Evolutionary conservation across 2,113 vertebrate species (phyloP), one percentile per base, ranked within the genome.

Genomic region (Epinephelus cyanopodus): DNA sequence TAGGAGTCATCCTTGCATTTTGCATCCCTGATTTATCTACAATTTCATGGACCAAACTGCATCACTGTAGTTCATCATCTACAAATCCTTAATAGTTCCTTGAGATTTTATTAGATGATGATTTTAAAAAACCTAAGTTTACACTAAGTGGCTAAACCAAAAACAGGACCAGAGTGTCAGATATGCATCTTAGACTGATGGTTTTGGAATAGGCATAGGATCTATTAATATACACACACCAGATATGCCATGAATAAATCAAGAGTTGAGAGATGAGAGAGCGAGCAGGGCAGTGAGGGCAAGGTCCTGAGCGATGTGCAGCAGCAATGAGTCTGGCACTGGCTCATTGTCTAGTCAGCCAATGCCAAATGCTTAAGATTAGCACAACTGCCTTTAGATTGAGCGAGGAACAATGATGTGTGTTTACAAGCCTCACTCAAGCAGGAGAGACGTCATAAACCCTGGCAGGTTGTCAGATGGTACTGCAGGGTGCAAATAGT

Each of bases 201-300:
- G 70, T 48, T 75, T 53, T 78, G 21, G 67, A 87, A 74, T 58
- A 84, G 66, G 57, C 65, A 81, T 21, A 53, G 75, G 72, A 39
- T 90, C 86, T 92, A 92, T 87, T 86, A 91, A 91, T 90, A 90
- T 75, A 86, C 77, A 77, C 81, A 79, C 81, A 82, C 13, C 33
- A 82, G 63, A 89, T 87, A 83, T 23, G 19, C 6, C 86, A 89
- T 90, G 83, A 92, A 91, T 92, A 84, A 90, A 89, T 89, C 48
- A 90, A 27, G 42, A 75, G 5, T 14, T 23, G 50, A 78, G 82
- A 79, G 74, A 52, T 57, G 61, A 68, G 42, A 72, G 69, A 58
- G 45, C 0, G 33, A 81, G 65, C 1, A 68, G 68, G 73, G 47
- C 64, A 65, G 72, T 2, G 65, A 58, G 39, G 57, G 65, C 80